Base-by-base conservation (phyloP, 2,888 invertebrate species). In the Anarsia innoxiella region DNA sequence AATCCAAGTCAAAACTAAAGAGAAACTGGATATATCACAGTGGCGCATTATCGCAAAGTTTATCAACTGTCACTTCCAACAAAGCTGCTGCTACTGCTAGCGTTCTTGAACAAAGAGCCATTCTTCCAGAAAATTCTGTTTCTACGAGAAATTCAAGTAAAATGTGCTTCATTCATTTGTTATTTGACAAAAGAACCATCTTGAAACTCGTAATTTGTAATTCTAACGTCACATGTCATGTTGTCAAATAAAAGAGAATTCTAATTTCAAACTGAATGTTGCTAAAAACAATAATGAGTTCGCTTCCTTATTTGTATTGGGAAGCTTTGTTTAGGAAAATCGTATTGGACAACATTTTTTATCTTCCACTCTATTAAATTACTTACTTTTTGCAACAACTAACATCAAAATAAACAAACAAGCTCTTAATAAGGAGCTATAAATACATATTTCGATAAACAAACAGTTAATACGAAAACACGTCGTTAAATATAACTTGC, bases 221-320 rank as follows among this genome's bases (percentile, higher is more conserved):
- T 44, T 48, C 44, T 44, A 53, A 51, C 56, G 55, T 53, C 53
- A 55, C 48, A 53, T 45, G 57, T 57, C 52, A 57, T 44, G 40
- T 44, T 52, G 47, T 53, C 51, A 45, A 49, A 56, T 48, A 46
- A 47, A 38, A 48, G 46, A 44, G 49, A 42, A 49, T 53, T 62
- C 50, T 53, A 51, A 59, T 59, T 63, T 56, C 45, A 52, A 59
- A 58, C 57, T 53, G 39, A 44, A 48, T 39, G 34, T 31, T 37
- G n/a, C n/a, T n/a, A n/a, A n/a, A n/a, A n/a, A n/a, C n/a, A n/a
- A n/a, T n/a, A n/a, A n/a, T n/a, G n/a, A n/a, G n/a, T n/a, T n/a
- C n/a, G n/a, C n/a, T n/a, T n/a, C n/a, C n/a, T n/a, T n/a, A n/a
- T n/a, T n/a, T n/a, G n/a, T n/a, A n/a, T n/a, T n/a, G n/a, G n/a